Base-by-base conservation (phyloP, 2,113 vertebrate genomes). In the Chrysemys picta region DNA sequence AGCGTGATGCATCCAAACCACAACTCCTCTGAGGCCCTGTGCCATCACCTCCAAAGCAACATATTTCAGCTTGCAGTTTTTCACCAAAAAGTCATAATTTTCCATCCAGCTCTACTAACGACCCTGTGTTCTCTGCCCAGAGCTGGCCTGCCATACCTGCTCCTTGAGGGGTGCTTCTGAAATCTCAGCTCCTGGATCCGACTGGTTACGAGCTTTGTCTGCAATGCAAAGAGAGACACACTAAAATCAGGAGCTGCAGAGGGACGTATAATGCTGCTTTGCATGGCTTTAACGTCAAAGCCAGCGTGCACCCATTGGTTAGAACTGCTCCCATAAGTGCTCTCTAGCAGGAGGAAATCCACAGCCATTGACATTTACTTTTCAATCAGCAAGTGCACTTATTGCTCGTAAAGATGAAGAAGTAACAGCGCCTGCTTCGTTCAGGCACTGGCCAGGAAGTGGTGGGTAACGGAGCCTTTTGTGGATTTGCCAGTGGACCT, bases 141-240 rank as follows among this genome's bases (percentile, higher is more conserved):
- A 80, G 75, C 56, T 5, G 0, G 42, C 52, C 45, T 56, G 29
- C 89, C 56, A 17, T 87, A 98, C 97, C 96, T 98, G 98, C 78
- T 98, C 97, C 80, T 91, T 80, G 11, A 93, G 93, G 49, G 97
- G 97, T 0, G 31, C 96, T 94, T 94, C 82, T 1, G 97, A 97
- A 89, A 97, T 8, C 79, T 97, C 94, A 10, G 54, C 45, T 31
- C 54, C 4, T 1, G 79, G 6, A 42, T 95, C 90, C 38, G 91
- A 29, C 8, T 27, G n/a, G 31, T 62, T 88, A n/a, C 82, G 88
- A 65, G 79, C 42, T 45, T 94, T 96, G 13, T 54, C 98, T 98
- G 91, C 45, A 90, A 87, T 69, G 57, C 47, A 90, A 92, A 22
- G 8, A 17, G 82, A 16, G 8, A 92, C 29, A 50, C 7, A 5